A percentile compares a stretch with the other conserved stretches of the same genome.
Evolutionary conservation across 2,113 vertebrate species (phyloP).

Genomic region (Sus scrofa): DNA sequence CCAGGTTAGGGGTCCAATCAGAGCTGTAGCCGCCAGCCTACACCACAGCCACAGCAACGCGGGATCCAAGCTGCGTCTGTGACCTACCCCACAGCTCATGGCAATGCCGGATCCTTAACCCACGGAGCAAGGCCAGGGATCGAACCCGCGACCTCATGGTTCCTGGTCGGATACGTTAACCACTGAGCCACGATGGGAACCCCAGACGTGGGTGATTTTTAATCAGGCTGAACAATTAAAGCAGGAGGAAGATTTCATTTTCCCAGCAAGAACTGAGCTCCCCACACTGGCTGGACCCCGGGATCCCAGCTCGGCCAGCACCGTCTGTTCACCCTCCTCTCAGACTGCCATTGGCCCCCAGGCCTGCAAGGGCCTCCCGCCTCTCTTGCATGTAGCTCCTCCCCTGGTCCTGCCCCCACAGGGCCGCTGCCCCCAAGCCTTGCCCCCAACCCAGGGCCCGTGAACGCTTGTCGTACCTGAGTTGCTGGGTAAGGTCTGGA

Average conservation of each 20-base stretch:
- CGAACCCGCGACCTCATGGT: too few relatives aligned
- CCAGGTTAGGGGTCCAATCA: too few relatives aligned
- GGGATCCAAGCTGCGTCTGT: too few relatives aligned
- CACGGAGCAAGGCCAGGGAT: too few relatives aligned
- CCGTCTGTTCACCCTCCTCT: accelerated
- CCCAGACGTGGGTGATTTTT: neutral
- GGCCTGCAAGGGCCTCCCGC: accelerated
- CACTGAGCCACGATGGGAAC: too few relatives aligned
- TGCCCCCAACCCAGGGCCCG: accelerated
- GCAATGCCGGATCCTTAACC: too few relatives aligned
- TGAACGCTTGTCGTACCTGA: neutral
- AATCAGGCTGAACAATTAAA: neutral
- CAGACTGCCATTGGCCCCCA: accelerated
- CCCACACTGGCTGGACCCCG: accelerated
- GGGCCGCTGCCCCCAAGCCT: accelerated
- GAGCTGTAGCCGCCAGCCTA: too few relatives aligned
- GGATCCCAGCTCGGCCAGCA: too few relatives aligned
- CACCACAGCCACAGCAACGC: too few relatives aligned
- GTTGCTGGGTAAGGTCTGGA: neutral
- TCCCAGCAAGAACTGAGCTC: accelerated
- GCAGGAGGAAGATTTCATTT: neutral
- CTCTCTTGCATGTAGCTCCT: neutral
- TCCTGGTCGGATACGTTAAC: too few relatives aligned
- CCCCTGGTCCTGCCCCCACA: accelerated
- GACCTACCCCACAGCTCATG: too few relatives aligned